Base-by-base conservation (phyloP, 2,113 vertebrate species). In the Hydropotes inermis region DNA sequence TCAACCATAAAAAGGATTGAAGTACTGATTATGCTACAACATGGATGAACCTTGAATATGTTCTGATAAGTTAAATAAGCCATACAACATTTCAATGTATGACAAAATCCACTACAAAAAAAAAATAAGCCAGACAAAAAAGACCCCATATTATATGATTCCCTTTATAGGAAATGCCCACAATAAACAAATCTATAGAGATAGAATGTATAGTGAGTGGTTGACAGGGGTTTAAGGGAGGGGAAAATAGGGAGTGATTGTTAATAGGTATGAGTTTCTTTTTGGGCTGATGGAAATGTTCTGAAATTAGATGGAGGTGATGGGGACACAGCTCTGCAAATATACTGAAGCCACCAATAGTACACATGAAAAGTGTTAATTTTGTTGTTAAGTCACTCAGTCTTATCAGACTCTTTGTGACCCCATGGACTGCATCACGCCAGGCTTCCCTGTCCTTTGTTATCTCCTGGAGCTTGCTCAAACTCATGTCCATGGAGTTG, bases 401-500 rank as follows among this genome's bases (percentile, higher is more conserved):
- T 70, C 1, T 10, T 70, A 2, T 70, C 67, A 10, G 19, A 70
- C 67, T 70, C 67, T 70, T 70, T 70, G 67, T 39, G n/a, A 70
- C n/a, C n/a, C n/a, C 67, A 23, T 70, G n/a, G n/a, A 70, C n/a
- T 70, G 67, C 67, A 70, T 19, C 67, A 70, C 2, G 1, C n/a
- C 9, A 70, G 67, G 19, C 67, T 39, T 70, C n/a, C 67, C n/a
- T 39, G n/a, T 70, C n/a, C n/a, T 36, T 39, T 10, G 23, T 21
- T 2, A 55, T 39, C 67, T 70, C 67, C n/a, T 23, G 19, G 19
- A 70, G 19, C 19, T 70, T 39, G n/a, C 67, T 23, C 67, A 70
- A 23, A 39, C 67, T 39, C 19, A 23, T 23, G 67, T 39, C 10
- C 67, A 39, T 70, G 23, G 67, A 3, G n/a, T 70, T 0, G 0